These are phyloP conservation scores for Eupithecia vulgata DNA, from an alignment of 2,888 invertebrate species.

Conservation along the genomic window DNA sequence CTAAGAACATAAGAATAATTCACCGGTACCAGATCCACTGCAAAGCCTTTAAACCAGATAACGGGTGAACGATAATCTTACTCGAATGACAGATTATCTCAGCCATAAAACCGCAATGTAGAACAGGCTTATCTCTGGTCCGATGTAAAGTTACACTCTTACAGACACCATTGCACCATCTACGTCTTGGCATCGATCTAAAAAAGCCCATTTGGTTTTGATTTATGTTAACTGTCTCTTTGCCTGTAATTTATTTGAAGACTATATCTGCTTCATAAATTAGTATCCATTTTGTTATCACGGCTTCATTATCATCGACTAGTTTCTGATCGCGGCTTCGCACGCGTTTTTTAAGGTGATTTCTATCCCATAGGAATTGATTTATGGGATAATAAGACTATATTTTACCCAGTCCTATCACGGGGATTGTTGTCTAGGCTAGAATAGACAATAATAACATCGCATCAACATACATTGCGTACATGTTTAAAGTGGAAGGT, in stretches of 20 bases:
- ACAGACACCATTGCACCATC: slow-evolving; percentile 11
- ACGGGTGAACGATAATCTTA: slow-evolving; percentile 10
- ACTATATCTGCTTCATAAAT: neutral
- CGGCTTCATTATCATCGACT: neutral
- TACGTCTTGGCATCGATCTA: slow-evolving; percentile 24
- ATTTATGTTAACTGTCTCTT: slow-evolving; percentile 26
- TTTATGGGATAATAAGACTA: no score
- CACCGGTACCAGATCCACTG: neutral
- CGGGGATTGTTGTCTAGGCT: no score
- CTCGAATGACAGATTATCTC: slow-evolving; percentile 18
- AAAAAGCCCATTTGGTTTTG: slow-evolving; percentile 21
- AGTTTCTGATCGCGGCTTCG: no score
- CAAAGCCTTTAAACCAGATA: slow-evolving; percentile 10
- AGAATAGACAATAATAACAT: no score
- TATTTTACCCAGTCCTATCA: no score
- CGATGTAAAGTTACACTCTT: slow-evolving; percentile 4
- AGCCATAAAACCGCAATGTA: slow-evolving; percentile 19
- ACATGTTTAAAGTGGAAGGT: no score
- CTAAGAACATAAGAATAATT: neutral
- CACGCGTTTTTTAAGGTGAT: no score
- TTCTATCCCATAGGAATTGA: no score
- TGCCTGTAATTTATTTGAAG: neutral
- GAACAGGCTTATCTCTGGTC: slow-evolving; percentile 19
- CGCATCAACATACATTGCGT: no score
- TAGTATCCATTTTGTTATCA: neutral